Evolutionary conservation across 92 coral and sea anemone genomes (phyloP).

Genomic region (Palythoa grandis): DNA sequence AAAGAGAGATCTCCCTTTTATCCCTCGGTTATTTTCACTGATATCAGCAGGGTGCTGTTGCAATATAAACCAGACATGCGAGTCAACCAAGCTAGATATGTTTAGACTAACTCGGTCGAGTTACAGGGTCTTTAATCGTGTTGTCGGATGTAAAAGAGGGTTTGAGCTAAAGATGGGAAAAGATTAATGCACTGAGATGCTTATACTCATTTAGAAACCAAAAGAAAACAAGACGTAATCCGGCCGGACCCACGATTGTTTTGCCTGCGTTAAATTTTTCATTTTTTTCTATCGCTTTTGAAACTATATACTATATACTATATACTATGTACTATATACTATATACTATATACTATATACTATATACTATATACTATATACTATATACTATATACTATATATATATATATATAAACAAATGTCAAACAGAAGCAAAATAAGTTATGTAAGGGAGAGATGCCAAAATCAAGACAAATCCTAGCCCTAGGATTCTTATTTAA

Average conservation of each 20-base stretch:
- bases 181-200: background rate
- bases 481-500: background rate
- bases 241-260: background rate
- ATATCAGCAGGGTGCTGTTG: slow-evolving; percentile 1
- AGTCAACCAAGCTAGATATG: too few relatives aligned
- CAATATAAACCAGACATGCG: background rate
- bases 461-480: background rate
- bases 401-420: background rate
- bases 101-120: too few relatives aligned
- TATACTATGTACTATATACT: background rate
- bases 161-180: too few relatives aligned
- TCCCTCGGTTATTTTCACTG: background rate
- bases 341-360: background rate
- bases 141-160: background rate
- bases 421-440: background rate
- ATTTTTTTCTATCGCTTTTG: background rate
- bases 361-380: background rate
- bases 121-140: too few relatives aligned
- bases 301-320: background rate
- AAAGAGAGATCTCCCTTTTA: background rate
- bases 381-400: background rate
- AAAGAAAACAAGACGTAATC: background rate
- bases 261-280: background rate
- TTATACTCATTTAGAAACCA: background rate
- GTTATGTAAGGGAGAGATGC: background rate